Evolutionary conservation across 2,888 invertebrate genomes (phyloP), one percentile per base, ranked within the genome.

Genomic region (Dorcus parallelipipedus): DNA sequence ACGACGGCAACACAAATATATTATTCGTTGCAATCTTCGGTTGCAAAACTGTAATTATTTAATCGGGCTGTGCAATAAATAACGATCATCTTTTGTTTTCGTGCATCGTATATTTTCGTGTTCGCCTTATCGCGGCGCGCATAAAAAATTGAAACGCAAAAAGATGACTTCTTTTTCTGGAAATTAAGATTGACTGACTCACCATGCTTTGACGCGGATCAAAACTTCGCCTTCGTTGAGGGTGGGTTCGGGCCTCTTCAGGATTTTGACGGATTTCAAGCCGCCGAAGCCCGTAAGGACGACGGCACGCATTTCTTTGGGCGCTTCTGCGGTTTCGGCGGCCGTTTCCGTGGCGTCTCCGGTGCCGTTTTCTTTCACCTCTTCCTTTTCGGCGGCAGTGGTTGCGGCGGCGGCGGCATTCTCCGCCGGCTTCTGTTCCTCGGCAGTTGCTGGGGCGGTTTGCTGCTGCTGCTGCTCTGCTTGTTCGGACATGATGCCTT

Each of bases 201-300:
- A 93, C 93, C 93, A 92, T 72, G 93, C 90, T 78, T 90, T 90
- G 56, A 93, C 91, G 67, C 91, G 83, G 73, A 93, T 89, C 60
- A 92, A 83, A 63, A 93, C 89, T 78, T 93, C 88, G 69, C 89
- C 89, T 74, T 89, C 87, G 68, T 80, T 83, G 56, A 84, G 75
- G 67, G 85, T 79, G 42, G 91, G 90, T 76, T 91, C 91, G 26
- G 90, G 89, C 74, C 89, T 90, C 78, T 88, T 90, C 72, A 88
- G 83, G 66, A 91, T 87, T 81, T 93, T 93, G 69, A 93, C 88
- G 75, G 89, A 87, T 78, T 93, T 93, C 62, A 92, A 82, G 45
- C 93, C 93, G 42, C 93, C 94, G 79, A 92, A 94, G 71, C 91
- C 90, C 66, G 89, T 90, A 68, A 93, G 84, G 64, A 92, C 89